A percentile compares a stretch with the other conserved stretches of the same genome.
These are phyloP conservation scores for Paedocypris sp. DNA, from an alignment of 2,113 vertebrate genomes.

Conservation along the genomic window DNA sequence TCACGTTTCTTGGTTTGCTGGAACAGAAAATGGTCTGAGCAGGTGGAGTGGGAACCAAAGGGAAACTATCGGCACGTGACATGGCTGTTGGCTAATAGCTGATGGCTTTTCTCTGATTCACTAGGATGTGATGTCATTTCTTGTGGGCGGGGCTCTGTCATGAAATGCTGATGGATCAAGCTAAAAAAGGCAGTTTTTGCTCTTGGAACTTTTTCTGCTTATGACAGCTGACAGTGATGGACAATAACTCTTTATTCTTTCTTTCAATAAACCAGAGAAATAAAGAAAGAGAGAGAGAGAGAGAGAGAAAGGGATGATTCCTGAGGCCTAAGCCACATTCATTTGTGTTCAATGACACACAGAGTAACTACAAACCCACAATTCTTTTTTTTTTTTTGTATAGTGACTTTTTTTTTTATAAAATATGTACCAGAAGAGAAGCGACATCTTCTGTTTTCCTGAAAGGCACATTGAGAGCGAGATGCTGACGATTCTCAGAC, in stretches of 20 bases:
- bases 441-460: background rate
- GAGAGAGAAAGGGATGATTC: background rate
- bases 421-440: background rate
- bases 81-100: no score
- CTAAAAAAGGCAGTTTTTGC: no score
- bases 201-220: background rate
- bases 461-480: background rate
- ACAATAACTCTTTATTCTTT: background rate
- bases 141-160: background rate
- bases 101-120: background rate
- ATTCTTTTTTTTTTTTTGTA: background rate
- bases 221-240: background rate
- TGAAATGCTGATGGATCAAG: no score
- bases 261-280: background rate
- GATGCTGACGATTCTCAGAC: background rate
- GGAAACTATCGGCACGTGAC: no score
- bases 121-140: background rate
- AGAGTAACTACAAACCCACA: background rate
- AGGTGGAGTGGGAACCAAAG: no score
- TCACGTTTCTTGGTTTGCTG: no score
- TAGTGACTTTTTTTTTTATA: constrained; percentile 5
- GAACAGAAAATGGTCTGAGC: no score
- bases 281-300: background rate
- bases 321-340: background rate
- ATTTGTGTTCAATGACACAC: constrained; percentile 9